Evolutionary conservation across 2,888 invertebrate genomes (phyloP).

Genomic region (Hecatera dysodea): DNA sequence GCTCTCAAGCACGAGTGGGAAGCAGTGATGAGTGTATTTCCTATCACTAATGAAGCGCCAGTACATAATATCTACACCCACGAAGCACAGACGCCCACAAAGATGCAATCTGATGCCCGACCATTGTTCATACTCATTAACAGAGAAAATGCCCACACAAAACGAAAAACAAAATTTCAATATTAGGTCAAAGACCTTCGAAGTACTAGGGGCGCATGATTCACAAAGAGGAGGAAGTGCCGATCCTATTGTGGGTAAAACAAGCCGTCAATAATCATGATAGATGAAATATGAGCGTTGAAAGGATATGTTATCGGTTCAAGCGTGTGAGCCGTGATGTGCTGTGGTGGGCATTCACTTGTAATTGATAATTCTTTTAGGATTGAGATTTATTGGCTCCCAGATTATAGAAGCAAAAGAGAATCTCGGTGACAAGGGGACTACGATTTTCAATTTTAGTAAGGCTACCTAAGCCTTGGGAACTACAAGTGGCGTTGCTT

Average conservation of each 20-base stretch:
- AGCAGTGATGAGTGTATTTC: constrained; percentile 67
- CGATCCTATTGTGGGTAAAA: constrained; percentile 60
- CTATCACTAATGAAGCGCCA: constrained; percentile 65
- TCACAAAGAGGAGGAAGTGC: constrained; percentile 54
- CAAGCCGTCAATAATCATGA: constrained; percentile 62
- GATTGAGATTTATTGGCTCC: constrained; percentile 48
- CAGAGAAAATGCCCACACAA: constrained; percentile 69
- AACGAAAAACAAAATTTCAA: constrained; percentile 43
- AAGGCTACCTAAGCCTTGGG: neutral
- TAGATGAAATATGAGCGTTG: constrained; percentile 61
- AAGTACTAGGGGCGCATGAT: constrained; percentile 39
- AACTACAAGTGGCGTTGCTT: constrained; percentile 11
- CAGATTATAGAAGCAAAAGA: neutral
- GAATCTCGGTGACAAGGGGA: neutral
- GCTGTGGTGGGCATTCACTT: constrained; percentile 37
- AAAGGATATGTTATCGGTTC: constrained; percentile 52
- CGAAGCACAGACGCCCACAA: constrained; percentile 61
- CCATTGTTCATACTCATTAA: constrained; percentile 75
- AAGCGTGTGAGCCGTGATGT: constrained; percentile 43
- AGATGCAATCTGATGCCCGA: constrained; percentile 68
- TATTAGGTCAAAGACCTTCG: constrained; percentile 58
- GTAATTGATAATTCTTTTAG: constrained; percentile 41
- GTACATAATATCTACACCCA: constrained; percentile 58
- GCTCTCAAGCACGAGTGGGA: constrained; percentile 69
- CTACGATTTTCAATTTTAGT: neutral